Evolutionary conservation across 2,888 invertebrate species (phyloP).

Genomic region (Thecocarcelia acutangulata): DNA sequence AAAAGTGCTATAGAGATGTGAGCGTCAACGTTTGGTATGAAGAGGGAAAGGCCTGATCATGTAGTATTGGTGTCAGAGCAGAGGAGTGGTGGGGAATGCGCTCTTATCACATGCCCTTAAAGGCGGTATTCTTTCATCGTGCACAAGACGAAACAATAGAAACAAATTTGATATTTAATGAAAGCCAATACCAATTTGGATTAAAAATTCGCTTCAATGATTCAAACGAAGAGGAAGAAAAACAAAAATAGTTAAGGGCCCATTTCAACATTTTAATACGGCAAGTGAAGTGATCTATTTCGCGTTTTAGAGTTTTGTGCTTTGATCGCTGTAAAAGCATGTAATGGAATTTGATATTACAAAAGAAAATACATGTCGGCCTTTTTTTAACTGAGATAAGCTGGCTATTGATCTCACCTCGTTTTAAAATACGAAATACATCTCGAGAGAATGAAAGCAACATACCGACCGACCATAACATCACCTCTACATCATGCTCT

Average conservation of each 20-base stretch:
- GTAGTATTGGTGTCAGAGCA: conserved; percentile 12
- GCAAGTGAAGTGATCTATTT: conserved; percentile 70
- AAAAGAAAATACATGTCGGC: conserved; percentile 56
- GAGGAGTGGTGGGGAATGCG: conserved; percentile 31
- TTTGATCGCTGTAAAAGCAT: conserved; percentile 66
- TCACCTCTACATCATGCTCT: conserved; percentile 71
- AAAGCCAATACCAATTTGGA: conserved; percentile 75
- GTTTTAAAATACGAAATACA: conserved; percentile 47
- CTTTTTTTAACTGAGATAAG: conserved; percentile 74
- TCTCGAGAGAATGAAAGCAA: conserved; percentile 22
- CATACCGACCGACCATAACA: conserved; percentile 68
- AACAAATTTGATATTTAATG: conserved; percentile 48
- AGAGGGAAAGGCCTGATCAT: conserved; percentile 48
- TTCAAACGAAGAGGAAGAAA: conserved; percentile 72
- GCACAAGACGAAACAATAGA: conserved; percentile 14
- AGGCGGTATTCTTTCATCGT: conserved; percentile 51
- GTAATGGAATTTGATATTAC: conserved; percentile 67
- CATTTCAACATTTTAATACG: conserved; percentile 63
- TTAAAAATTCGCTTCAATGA: conserved; percentile 79
- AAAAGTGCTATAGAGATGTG: conserved; percentile 72
- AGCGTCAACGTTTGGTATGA: conserved; percentile 68
- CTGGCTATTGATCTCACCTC: conserved; percentile 79
- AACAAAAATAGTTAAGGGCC: conserved; percentile 8
- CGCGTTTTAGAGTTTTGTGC: conserved; percentile 60
- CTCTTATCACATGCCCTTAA: conserved; percentile 14